phyloP scores from a whole-genome alignment of 23 tunicate genomes.

The Styela clava region DNA sequence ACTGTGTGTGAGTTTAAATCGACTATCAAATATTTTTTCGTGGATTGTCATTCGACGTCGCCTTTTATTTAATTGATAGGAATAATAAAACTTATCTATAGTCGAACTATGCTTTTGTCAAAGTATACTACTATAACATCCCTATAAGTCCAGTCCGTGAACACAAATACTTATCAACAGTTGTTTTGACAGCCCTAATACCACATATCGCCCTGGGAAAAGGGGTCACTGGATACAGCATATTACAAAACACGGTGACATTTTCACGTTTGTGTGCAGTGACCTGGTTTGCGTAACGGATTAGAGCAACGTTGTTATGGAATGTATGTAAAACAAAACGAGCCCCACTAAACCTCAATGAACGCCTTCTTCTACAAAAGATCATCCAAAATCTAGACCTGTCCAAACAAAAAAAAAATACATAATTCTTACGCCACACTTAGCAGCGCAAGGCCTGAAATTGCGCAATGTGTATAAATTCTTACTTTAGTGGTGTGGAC shows the following conservation, averaged over 20 bases:
- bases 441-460: background rate
- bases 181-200: background rate
- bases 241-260: background rate
- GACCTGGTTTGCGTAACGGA: background rate
- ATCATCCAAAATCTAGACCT: too few relatives aligned
- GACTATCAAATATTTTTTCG: too few relatives aligned
- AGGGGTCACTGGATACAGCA: background rate
- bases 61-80: too few relatives aligned
- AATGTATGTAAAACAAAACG: background rate
- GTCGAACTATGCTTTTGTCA: too few relatives aligned
- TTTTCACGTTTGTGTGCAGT: background rate
- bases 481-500: background rate
- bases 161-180: too few relatives aligned
- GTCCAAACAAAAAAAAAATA: too few relatives aligned
- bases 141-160: too few relatives aligned
- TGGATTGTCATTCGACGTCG: too few relatives aligned
- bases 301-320: background rate
- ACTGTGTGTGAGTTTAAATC: too few relatives aligned
- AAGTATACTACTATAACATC: too few relatives aligned
- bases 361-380: background rate
- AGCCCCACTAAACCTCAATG: background rate
- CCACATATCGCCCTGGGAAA: background rate
- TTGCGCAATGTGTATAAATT: background rate
- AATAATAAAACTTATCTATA: too few relatives aligned
- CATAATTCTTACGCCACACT: too few relatives aligned